Evolutionary conservation across 2,888 invertebrate genomes (phyloP).

Genomic region (Cosmia trapezina): DNA sequence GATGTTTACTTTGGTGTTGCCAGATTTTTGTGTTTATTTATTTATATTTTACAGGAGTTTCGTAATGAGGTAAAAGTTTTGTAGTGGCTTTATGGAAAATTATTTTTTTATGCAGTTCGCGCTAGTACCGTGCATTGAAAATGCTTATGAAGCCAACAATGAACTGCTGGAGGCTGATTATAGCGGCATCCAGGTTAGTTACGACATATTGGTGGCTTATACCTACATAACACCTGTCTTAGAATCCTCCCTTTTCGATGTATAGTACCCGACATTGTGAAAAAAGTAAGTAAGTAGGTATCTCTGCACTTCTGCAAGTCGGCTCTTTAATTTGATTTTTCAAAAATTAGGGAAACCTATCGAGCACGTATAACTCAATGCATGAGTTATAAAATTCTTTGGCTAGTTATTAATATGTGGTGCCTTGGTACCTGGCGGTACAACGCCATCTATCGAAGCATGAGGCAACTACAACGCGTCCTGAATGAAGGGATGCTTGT

Average conservation of each 20-base stretch:
- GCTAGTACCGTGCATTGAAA: not conserved
- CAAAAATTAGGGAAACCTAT: no score
- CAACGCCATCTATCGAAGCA: not conserved
- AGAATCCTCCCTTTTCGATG: no score
- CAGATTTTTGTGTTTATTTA: constrained; percentile 62
- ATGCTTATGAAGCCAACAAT: not conserved
- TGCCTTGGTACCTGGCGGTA: not conserved
- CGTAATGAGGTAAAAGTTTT: constrained; percentile 41
- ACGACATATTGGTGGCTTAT: no score
- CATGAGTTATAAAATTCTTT: no score
- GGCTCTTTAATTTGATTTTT: no score
- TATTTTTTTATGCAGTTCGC: not conserved
- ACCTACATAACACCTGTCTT: no score
- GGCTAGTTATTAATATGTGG: no score
- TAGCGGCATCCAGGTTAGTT: not conserved
- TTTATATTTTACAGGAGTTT: constrained; percentile 38
- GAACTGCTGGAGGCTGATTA: not conserved
- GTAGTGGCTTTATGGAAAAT: constrained; percentile 11
- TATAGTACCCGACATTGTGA: no score
- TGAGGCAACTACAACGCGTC: not conserved
- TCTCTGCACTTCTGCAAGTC: no score
- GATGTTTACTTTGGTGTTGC: constrained; percentile 60
- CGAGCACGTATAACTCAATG: no score
- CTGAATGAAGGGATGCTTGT: not conserved
- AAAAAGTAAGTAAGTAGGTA: no score